Evolutionary conservation across 1,140 invertebrate species (phyloP), one percentile per base, ranked within the genome.

Genomic region (Glomeris maerens): DNA sequence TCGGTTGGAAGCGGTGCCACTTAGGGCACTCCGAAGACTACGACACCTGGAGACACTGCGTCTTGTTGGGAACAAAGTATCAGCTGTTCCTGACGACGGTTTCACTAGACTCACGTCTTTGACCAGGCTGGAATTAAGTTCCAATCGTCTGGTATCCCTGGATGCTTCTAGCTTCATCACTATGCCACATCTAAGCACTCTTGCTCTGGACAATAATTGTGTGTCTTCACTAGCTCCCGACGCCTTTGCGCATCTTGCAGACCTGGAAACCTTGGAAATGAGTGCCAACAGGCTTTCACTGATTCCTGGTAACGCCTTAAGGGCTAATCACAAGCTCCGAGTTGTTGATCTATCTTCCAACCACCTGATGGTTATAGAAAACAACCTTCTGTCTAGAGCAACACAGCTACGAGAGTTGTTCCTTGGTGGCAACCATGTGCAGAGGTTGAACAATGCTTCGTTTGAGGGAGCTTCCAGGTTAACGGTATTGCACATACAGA

Each of bases 311-410:
- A 64, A 77, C 41, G 74, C 74, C 39, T 89, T 92, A 65, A 74
- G 76, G 57, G 67, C 67, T 40, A 88, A 90, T 61, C 74, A 76
- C 49, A 76, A 79, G 38, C 66, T 92, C 42, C 73, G 79, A 27
- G 86, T 81, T 0, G 79, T 91, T 55, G 87, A 92, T 63, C 64
- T 92, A 27, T 87, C 83, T 60, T 79, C 87, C 61, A 92, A 92
- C 68, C 86, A 92, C 60, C 47, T 92, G 14, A 86, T 91, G 63
- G 77, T 81, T 50, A 81, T 91, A 1, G 74, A 75, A 27, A 55
- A 65, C 23, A 83, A 83, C 0, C 74, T 89, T 1, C 91, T 93
- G 63, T 74, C 79, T 14, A 78, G 79, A 59, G 65, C 92, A 42
- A 77, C 77, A 0, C 78, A 86, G 50, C 66, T 93, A 2, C 74